Evolutionary conservation across 1,140 invertebrate genomes (phyloP).

Genomic region (Scaptomyza pallida): DNA sequence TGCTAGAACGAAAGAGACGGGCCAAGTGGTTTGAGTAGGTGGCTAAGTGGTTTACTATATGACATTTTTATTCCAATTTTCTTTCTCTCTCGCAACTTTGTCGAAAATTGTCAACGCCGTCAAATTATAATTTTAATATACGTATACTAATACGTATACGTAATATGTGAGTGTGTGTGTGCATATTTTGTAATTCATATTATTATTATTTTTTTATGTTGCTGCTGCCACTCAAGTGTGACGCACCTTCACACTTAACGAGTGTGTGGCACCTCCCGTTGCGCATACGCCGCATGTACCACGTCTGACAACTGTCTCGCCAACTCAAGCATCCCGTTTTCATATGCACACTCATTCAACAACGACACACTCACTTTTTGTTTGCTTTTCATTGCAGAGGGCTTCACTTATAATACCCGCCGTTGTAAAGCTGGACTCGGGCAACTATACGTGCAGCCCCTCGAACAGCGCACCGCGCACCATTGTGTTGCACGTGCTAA

Average conservation of each 20-base stretch:
- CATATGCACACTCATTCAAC: too few relatives aligned
- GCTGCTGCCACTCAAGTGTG: slow-evolving; percentile 1
- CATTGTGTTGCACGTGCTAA: slow-evolving; percentile 81
- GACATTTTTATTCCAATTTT: slow-evolving; percentile 70
- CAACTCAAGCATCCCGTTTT: slow-evolving; percentile 41
- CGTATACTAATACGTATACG: too few relatives aligned
- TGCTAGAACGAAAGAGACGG: slow-evolving; percentile 22
- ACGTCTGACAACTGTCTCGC: slow-evolving; percentile 62
- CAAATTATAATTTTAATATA: slow-evolving; percentile 68
- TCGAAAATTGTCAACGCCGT: slow-evolving; percentile 65
- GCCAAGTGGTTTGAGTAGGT: too few relatives aligned
- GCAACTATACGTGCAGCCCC: slow-evolving; percentile 84
- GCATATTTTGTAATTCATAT: slow-evolving; percentile 47
- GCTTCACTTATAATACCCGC: slow-evolving; percentile 83
- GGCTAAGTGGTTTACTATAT: too few relatives aligned
- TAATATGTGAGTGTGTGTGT: too few relatives aligned
- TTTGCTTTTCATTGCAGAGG: slow-evolving; percentile 59
- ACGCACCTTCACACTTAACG: not conserved
- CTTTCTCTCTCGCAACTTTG: slow-evolving; percentile 7
- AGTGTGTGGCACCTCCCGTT: not conserved
- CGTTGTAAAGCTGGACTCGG: slow-evolving; percentile 81
- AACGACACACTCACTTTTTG: slow-evolving; percentile 8
- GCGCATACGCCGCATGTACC: slow-evolving; percentile 14
- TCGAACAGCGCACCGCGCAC: slow-evolving; percentile 83
- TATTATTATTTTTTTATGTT: not conserved